These are phyloP conservation scores for Pteropus rufus DNA, from an alignment of 2,797 vertebrate species.

Conservation along the genomic window DNA sequence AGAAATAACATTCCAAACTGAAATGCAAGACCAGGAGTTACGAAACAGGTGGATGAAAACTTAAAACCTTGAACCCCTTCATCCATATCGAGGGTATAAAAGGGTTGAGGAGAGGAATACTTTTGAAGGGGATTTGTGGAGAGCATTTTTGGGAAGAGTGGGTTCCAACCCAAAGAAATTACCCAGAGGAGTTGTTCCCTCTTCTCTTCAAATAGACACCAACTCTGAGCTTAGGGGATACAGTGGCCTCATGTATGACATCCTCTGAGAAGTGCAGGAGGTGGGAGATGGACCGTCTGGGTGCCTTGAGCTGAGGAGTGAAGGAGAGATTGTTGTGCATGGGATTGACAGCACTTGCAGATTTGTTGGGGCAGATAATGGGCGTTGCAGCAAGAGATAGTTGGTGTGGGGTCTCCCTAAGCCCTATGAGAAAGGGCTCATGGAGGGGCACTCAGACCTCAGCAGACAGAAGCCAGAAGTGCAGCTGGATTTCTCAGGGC, in stretches of 20 bases:
- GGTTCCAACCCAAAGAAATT: background rate
- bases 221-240: background rate
- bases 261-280: background rate
- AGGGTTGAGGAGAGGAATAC: background rate
- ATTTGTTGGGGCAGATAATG: accelerated
- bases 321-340: background rate
- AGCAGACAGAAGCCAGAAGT: background rate
- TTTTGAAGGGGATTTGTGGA: background rate
- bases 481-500: background rate
- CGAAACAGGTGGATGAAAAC: background rate
- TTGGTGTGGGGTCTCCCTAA: background rate
- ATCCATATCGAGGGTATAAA: background rate
- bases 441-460: background rate
- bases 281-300: background rate
- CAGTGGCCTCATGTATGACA: background rate
- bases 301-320: background rate
- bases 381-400: background rate
- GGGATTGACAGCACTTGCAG: background rate
- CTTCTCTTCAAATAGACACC: background rate
- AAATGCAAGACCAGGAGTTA: background rate
- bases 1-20: background rate
- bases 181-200: background rate
- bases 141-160: background rate
- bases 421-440: background rate
- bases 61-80: background rate